A percentile compares a stretch with the other conserved stretches of the same genome.
Evolutionary conservation across 2,113 vertebrate species (phyloP).

Genomic region (Monarcha castaneiventris): DNA sequence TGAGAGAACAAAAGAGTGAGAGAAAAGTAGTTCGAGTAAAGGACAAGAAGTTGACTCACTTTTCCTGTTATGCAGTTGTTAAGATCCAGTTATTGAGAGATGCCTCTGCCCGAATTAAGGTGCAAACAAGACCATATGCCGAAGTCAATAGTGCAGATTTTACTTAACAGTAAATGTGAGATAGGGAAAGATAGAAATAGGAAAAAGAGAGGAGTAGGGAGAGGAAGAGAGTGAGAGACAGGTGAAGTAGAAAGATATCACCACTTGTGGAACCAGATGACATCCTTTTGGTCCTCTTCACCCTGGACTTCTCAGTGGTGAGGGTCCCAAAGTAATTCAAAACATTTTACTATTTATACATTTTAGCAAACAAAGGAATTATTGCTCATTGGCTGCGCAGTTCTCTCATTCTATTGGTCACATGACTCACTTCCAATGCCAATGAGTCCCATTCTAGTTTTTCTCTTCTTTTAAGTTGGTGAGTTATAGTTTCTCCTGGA

Average conservation of each 20-base stretch:
- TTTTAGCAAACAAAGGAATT: background rate
- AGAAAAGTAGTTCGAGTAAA: background rate
- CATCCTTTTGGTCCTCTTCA: background rate
- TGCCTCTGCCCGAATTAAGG: background rate
- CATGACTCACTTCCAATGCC: background rate
- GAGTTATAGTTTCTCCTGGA: background rate
- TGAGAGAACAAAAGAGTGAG: background rate
- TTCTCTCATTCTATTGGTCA: background rate
- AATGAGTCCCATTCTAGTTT: background rate
- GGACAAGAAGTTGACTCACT: background rate
- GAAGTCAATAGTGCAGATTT: background rate
- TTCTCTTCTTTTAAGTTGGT: background rate
- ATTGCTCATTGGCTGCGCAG: background rate
- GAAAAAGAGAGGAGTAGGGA: background rate
- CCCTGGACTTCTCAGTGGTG: background rate
- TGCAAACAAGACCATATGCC: background rate
- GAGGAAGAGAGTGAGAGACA: background rate
- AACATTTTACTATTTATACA: background rate
- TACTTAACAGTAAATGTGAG: background rate
- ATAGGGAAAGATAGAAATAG: background rate
- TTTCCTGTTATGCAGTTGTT: background rate
- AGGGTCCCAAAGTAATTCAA: background rate
- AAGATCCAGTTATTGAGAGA: background rate
- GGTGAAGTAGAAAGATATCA: background rate
- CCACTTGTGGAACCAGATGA: accelerated